Evolutionary conservation across 2,888 invertebrate species (phyloP).

Genomic region (Himalopsyche japonica): DNA sequence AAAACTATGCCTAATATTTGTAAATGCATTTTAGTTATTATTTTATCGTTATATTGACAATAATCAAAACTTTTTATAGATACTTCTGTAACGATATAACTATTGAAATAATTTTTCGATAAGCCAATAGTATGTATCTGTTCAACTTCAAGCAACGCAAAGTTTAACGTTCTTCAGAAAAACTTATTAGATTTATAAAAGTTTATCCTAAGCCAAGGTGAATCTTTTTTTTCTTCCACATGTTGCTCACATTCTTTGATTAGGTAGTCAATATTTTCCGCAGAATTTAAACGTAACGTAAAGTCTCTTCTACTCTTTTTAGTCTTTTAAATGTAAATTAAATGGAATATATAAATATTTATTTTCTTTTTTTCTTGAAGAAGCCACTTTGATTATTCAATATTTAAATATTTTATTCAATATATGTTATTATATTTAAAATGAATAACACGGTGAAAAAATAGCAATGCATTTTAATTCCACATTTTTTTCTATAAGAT

Average conservation of each 20-base stretch:
- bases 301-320: neutral
- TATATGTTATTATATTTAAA: neutral
- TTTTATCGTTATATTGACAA: no score
- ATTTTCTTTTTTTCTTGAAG: neutral
- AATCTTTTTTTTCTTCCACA: neutral
- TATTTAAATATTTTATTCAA: neutral
- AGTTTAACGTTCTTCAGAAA: neutral
- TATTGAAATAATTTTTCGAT: no score
- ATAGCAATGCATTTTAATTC: no score
- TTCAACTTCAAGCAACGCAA: no score
- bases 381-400: neutral
- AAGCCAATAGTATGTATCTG: no score
- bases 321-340: neutral
- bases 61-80: no score
- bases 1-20: no score
- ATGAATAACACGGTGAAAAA: no score
- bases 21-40: no score
- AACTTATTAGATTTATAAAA: neutral
- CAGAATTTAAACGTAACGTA: neutral
- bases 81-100: no score
- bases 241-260: neutral
- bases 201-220: neutral
- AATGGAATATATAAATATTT: neutral
- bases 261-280: neutral
- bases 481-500: no score